Percentiles rank a stretch among this genome's conserved stretches.
phyloP scores from a whole-genome alignment of 2,888 invertebrate genomes.

The Leucozona laternaria region DNA sequence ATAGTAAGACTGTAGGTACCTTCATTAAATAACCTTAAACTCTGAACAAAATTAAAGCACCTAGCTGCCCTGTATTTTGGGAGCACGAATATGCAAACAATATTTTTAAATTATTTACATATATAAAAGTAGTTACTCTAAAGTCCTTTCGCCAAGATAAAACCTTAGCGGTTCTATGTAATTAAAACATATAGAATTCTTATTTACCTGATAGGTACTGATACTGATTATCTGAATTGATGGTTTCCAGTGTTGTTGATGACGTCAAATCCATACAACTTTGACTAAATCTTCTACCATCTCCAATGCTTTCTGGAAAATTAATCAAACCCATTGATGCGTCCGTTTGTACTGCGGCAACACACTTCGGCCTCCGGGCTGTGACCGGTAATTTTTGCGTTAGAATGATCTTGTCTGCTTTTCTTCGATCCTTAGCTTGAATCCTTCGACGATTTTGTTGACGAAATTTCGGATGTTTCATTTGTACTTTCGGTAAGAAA shows the following conservation, averaged over 20 bases:
- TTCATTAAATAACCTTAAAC: too few relatives aligned
- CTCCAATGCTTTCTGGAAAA: slow-evolving; percentile 36
- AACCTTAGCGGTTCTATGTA: too few relatives aligned
- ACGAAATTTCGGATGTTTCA: slow-evolving; percentile 2
- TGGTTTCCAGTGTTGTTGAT: not conserved
- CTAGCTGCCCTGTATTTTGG: too few relatives aligned
- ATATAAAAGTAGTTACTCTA: too few relatives aligned
- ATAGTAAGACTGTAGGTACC: too few relatives aligned
- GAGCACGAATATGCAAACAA: too few relatives aligned
- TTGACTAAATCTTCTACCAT: not conserved
- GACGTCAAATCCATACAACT: slow-evolving; percentile 4
- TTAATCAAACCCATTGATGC: not conserved
- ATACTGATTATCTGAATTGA: not conserved
- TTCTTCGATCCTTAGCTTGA: slow-evolving; percentile 2
- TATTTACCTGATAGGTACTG: slow-evolving; percentile 38
- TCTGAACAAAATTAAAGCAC: too few relatives aligned
- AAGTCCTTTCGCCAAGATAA: too few relatives aligned
- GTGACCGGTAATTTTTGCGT: not conserved
- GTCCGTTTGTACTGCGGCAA: slow-evolving; percentile 38
- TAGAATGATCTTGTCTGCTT: slow-evolving; percentile 12
- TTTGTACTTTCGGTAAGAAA: not conserved
- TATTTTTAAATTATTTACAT: too few relatives aligned
- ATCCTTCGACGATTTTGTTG: slow-evolving; percentile 5
- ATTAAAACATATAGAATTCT: not conserved
- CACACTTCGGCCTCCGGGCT: slow-evolving; percentile 8